Percentiles rank a stretch among this genome's conserved stretches.
Evolutionary conservation across 2,888 invertebrate species (phyloP).

Genomic region (Amorpha juglandis): DNA sequence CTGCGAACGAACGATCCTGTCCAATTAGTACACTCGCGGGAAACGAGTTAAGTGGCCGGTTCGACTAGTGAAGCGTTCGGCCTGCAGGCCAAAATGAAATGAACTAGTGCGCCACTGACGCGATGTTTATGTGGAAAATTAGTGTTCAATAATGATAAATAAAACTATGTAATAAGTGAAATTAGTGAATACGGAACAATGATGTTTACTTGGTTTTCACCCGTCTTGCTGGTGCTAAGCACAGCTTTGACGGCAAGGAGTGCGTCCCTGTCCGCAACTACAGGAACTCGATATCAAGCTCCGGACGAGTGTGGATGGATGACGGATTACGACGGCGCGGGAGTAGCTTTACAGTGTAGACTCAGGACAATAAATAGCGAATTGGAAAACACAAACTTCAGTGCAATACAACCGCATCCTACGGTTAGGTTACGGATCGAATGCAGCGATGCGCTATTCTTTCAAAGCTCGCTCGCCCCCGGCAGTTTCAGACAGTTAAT

Average conservation of each 20-base stretch:
- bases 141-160: constrained; percentile 68
- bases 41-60: constrained; percentile 83
- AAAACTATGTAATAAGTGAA: constrained; percentile 78
- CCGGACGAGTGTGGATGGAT: constrained; percentile 93
- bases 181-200: constrained; percentile 70
- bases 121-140: constrained; percentile 67
- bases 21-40: constrained; percentile 82
- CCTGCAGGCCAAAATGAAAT: constrained; percentile 63
- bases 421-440: constrained; percentile 90
- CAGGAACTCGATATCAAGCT: constrained; percentile 88
- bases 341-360: constrained; percentile 89
- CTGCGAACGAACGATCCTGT: constrained; percentile 73
- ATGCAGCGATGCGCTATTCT: constrained; percentile 92
- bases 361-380: constrained; percentile 92
- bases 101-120: constrained; percentile 64
- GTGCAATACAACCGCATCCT: constrained; percentile 92
- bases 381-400: constrained; percentile 92
- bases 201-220: constrained; percentile 72
- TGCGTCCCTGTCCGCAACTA: constrained; percentile 78
- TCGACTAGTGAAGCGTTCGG: constrained; percentile 70
- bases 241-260: constrained; percentile 69
- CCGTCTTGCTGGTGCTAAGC: constrained; percentile 73
- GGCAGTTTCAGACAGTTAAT: constrained; percentile 90
- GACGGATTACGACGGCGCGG: constrained; percentile 86
- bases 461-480: constrained; percentile 90